These are phyloP conservation scores for Microcebus ravelobensis DNA, from an alignment of 2,113 vertebrate genomes.

Conservation along the genomic window DNA sequence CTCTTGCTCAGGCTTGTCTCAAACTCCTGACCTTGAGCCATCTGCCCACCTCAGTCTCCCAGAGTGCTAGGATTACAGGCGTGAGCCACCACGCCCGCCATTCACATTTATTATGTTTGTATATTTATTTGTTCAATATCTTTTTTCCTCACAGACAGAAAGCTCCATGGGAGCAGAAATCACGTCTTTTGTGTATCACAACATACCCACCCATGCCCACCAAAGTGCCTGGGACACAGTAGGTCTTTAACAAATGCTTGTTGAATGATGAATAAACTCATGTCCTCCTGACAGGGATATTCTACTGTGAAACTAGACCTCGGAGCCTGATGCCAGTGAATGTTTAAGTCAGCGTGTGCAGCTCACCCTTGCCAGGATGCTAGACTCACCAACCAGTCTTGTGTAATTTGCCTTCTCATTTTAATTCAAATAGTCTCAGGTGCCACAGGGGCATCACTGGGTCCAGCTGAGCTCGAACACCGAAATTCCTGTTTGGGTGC, in stretches of 20 bases:
- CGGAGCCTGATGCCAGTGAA: background rate
- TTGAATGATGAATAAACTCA: background rate
- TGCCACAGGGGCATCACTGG: background rate
- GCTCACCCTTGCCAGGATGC: background rate
- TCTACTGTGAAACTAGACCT: slow-evolving; percentile 7
- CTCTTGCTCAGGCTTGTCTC: too few species aligned
- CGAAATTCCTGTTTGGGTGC: background rate
- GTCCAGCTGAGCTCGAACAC: background rate
- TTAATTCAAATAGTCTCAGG: background rate
- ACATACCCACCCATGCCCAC: background rate
- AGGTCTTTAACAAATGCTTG: background rate
- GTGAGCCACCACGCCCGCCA: too few species aligned
- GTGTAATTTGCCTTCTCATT: background rate
- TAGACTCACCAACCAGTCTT: background rate
- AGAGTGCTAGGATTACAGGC: too few species aligned
- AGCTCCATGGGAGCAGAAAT: background rate
- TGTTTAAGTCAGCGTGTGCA: background rate
- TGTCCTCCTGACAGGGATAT: background rate
- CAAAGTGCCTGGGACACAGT: background rate
- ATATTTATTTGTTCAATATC: background rate
- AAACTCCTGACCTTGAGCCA: too few species aligned
- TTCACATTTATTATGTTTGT: background rate
- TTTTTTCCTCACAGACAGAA: background rate
- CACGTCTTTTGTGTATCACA: background rate
- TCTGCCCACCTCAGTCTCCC: too few species aligned